These are phyloP conservation scores for Theretra japonica DNA, from an alignment of 2,888 invertebrate genomes.

Conservation along the genomic window DNA sequence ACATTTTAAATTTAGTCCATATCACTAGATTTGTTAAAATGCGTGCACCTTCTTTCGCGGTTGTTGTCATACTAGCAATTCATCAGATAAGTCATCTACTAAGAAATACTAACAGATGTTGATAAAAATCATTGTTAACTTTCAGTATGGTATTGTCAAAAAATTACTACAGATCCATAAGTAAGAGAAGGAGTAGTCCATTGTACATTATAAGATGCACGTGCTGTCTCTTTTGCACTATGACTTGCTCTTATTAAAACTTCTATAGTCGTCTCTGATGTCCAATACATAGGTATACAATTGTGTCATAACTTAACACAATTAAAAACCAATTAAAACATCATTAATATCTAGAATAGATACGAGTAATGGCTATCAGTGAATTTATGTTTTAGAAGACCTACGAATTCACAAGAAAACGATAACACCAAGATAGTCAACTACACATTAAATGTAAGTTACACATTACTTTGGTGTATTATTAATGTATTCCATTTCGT, in stretches of 20 bases:
- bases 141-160: neutral
- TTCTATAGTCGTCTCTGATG: neutral
- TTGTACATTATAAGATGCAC: too few relatives aligned
- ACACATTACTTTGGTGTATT: neutral
- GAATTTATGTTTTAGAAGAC: too few relatives aligned
- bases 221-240: neutral
- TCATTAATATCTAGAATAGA: too few relatives aligned
- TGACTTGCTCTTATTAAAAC: neutral
- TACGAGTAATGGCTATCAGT: too few relatives aligned
- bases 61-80: slow-evolving; percentile 27
- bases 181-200: too few relatives aligned
- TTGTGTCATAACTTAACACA: too few relatives aligned
- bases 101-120: slow-evolving; percentile 54
- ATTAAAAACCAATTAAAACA: too few relatives aligned
- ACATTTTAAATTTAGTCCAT: neutral
- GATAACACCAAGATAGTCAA: too few relatives aligned
- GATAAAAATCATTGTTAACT: neutral
- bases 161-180: too few relatives aligned
- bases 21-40: neutral
- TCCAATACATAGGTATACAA: neutral
- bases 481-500: neutral
- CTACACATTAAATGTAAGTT: too few relatives aligned
- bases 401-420: too few relatives aligned
- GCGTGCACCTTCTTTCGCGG: neutral
- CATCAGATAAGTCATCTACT: slow-evolving; percentile 45